These are phyloP conservation scores for Morpho helenor DNA, from an alignment of 2,888 invertebrate species.

Conservation along the genomic window DNA sequence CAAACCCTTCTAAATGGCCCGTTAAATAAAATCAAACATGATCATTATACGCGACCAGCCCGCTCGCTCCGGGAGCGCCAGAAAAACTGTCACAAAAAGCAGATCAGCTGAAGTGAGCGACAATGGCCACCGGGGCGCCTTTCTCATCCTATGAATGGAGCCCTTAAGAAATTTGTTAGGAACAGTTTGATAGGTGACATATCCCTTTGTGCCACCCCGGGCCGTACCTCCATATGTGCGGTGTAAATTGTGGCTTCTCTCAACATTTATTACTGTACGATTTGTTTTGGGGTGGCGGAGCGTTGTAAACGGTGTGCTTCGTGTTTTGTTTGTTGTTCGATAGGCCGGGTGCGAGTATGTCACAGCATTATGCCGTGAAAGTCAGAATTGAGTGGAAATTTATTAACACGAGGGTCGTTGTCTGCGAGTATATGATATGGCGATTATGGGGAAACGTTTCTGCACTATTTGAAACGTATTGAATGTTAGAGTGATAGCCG, in stretches of 20 bases:
- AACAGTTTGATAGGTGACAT: conserved; percentile 60
- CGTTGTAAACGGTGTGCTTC: conserved; percentile 25
- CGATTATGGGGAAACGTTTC: conserved; percentile 3
- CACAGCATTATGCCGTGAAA: conserved; percentile 28
- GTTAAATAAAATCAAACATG: conserved; percentile 68
- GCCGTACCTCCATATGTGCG: conserved; percentile 36
- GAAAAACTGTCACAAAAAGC: conserved; percentile 57
- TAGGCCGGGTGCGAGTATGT: conserved; percentile 37
- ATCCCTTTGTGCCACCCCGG: conserved; percentile 29
- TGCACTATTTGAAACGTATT: too few species aligned
- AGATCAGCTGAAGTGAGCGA: conserved; percentile 40
- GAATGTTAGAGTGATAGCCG: too few species aligned
- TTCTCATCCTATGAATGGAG: conserved; percentile 56
- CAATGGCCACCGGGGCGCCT: conserved; percentile 54
- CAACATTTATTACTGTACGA: conserved; percentile 49
- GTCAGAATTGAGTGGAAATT: conserved; percentile 33
- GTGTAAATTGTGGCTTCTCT: conserved; percentile 25
- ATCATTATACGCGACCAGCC: conserved; percentile 61
- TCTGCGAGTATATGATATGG: conserved; percentile 4
- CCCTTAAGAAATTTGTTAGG: conserved; percentile 70
- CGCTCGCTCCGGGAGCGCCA: conserved; percentile 28
- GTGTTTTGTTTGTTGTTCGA: conserved; percentile 48
- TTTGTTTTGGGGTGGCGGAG: conserved; percentile 55
- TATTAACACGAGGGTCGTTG: conserved; percentile 33
- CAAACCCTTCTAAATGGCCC: conserved; percentile 66